phyloP scores from a whole-genome alignment of 2,113 vertebrate species.

The Mugil cephalus region DNA sequence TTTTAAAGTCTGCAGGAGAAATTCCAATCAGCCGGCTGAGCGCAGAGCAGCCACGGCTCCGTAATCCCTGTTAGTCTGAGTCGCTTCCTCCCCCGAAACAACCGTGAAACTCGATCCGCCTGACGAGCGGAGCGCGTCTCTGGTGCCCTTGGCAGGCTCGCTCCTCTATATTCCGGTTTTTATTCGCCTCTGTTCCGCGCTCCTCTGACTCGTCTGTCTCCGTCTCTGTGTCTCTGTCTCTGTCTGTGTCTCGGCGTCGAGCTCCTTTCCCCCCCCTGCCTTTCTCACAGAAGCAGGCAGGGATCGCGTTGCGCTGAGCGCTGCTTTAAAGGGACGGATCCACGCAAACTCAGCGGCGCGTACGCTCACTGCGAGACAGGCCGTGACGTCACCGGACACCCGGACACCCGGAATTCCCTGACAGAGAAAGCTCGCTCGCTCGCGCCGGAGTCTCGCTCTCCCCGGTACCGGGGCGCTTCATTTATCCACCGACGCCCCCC shows the following conservation, averaged over 20 bases:
- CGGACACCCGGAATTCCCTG: constrained; percentile 88
- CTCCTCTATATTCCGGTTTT: not conserved
- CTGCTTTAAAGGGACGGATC: constrained; percentile 83
- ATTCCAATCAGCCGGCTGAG: constrained; percentile 55
- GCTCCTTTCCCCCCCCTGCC: constrained; percentile 20
- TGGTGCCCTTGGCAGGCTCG: not conserved
- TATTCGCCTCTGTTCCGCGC: constrained; percentile 24
- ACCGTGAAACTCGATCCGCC: constrained; percentile 15
- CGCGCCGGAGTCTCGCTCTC: too few species aligned
- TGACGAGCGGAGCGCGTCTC: not conserved
- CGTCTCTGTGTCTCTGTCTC: not conserved
- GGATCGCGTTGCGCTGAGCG: constrained; percentile 75
- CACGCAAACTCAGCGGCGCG: constrained; percentile 33
- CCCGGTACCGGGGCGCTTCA: constrained; percentile 35
- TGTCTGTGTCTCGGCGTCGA: constrained; percentile 9
- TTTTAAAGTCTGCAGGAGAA: constrained; percentile 42
- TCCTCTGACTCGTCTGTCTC: constrained; percentile 6
- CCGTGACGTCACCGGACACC: constrained; percentile 79
- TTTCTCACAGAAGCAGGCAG: constrained; percentile 43
- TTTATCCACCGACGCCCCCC: not conserved
- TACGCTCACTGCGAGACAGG: not conserved
- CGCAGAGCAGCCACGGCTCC: not conserved
- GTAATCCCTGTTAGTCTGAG: constrained; percentile 48
- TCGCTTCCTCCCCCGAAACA: constrained; percentile 42
- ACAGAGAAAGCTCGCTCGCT: constrained; percentile 77